Conservation (phyloP, 2,797 vertebrate genomes). For the Halcyon leucocephala region DNA sequence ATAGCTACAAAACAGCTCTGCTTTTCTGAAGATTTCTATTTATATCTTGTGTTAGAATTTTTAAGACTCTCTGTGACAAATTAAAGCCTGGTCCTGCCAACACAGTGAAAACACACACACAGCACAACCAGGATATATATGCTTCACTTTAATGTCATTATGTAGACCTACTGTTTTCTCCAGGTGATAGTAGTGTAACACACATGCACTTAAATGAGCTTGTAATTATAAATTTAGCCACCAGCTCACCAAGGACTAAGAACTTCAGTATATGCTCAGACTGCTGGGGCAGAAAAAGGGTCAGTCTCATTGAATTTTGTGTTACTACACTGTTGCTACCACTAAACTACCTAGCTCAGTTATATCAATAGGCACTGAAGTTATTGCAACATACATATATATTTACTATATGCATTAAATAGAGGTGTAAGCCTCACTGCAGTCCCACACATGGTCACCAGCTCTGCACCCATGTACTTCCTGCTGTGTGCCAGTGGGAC, state of each 20-base stretch:
- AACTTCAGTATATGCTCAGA: not conserved
- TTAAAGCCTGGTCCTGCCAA: not conserved
- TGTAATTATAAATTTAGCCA: not conserved
- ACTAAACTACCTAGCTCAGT: not conserved
- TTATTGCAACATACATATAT: not conserved
- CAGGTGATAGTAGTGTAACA: not conserved
- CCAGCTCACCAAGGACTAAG: not conserved
- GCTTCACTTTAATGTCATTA: not conserved
- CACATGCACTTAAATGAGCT: not conserved
- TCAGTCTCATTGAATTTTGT: not conserved
- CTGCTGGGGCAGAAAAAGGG: not conserved
- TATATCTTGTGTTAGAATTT: slow-evolving; percentile 13
- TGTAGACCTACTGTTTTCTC: not conserved
- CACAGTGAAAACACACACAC: not conserved
- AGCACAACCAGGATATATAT: not conserved
- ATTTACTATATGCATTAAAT: not conserved
- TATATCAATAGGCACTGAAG: not conserved
- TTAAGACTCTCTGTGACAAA: slow-evolving; percentile 4
- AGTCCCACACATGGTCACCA: not conserved
- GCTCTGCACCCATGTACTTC: fast-evolving
- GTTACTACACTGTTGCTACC: not conserved
- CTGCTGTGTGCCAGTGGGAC: not conserved
- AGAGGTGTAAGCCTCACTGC: not conserved
- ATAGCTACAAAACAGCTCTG: not conserved
- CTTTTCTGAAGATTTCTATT: slow-evolving; percentile 21